Percentiles rank a stretch among this genome's conserved stretches.
phyloP scores from a whole-genome alignment of 2,113 vertebrate species.

The Psophia crepitans region DNA sequence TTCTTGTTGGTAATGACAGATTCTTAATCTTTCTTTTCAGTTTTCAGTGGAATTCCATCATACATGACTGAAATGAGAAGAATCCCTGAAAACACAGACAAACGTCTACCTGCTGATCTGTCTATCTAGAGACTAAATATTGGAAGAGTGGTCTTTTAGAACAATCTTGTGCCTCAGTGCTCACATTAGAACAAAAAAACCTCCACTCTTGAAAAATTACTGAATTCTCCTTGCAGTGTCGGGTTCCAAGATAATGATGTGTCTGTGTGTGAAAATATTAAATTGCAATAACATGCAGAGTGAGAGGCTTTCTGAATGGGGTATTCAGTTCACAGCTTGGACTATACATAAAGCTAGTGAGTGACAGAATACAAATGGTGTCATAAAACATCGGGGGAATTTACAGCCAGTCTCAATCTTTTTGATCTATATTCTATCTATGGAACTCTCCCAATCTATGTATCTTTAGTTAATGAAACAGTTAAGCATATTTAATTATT shows the following conservation, averaged over 20 bases:
- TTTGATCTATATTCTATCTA: slow-evolving; percentile 31
- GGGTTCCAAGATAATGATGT: slow-evolving; percentile 92
- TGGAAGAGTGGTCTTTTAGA: not conserved
- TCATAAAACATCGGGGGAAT: slow-evolving; percentile 64
- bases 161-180: slow-evolving; percentile 30
- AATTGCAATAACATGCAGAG: slow-evolving; percentile 95
- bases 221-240: slow-evolving; percentile 85
- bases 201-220: slow-evolving; percentile 75
- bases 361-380: slow-evolving; percentile 94
- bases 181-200: slow-evolving; percentile 27
- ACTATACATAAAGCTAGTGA: slow-evolving; percentile 79
- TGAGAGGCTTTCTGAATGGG: slow-evolving; percentile 87
- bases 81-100: not conserved
- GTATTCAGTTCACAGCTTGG: slow-evolving; percentile 85
- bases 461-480: slow-evolving; percentile 44
- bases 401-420: slow-evolving; percentile 22
- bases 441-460: not conserved
- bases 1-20: not conserved
- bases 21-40: not conserved
- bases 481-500: slow-evolving; percentile 62
- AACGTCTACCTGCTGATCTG: not conserved
- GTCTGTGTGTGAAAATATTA: slow-evolving; percentile 98
- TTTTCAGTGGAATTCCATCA: not conserved
- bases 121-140: not conserved
- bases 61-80: not conserved